Conservation (phyloP, 2,797 vertebrate genomes). For the Falco peregrinus region DNA sequence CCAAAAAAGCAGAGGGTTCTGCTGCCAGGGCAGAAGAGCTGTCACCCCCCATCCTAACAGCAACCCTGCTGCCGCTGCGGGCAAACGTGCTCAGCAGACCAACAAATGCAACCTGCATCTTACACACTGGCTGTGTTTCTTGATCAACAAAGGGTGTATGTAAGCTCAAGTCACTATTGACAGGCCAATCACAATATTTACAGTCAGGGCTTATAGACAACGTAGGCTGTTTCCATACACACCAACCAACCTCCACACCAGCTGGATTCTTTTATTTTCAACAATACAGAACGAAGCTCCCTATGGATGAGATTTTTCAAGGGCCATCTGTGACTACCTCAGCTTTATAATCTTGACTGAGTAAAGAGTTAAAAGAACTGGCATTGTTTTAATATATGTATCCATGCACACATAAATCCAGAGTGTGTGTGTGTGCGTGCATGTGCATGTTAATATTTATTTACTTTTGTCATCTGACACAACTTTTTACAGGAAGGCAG, state of each 20-base stretch:
- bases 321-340: neutral
- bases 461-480: neutral
- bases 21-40: neutral
- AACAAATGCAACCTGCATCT: neutral
- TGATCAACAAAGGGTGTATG: accelerated
- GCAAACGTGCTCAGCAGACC: neutral
- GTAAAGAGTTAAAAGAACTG: neutral
- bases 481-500: neutral
- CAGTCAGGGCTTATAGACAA: neutral
- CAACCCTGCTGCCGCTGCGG: accelerated
- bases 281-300: neutral
- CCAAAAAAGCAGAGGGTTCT: neutral
- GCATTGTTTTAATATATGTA: neutral
- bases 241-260: neutral
- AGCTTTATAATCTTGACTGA: neutral
- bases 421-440: no score
- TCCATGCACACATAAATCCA: neutral
- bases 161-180: neutral
- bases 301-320: neutral
- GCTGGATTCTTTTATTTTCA: neutral
- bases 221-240: neutral
- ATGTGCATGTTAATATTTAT: neutral
- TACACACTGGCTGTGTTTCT: accelerated
- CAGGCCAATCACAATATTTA: neutral
- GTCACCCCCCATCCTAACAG: neutral